phyloP scores from a whole-genome alignment of 2,888 invertebrate species.

The Drosophila melanosoma region DNA sequence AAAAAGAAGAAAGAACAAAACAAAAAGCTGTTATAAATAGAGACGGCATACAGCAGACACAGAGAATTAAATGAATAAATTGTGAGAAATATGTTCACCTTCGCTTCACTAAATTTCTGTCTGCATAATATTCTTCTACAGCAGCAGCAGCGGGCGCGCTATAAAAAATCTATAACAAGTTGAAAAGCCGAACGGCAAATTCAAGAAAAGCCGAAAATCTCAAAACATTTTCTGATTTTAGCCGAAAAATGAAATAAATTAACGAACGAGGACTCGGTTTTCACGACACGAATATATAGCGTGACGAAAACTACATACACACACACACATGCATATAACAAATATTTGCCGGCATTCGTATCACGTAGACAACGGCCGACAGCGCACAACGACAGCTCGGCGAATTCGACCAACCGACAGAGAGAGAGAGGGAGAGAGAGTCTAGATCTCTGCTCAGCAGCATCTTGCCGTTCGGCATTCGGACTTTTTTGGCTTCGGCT shows the following conservation, averaged over 20 bases:
- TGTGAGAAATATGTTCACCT: constrained; percentile 26
- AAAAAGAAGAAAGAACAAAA: background rate
- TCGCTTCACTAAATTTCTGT: constrained; percentile 4
- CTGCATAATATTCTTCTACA: constrained; percentile 17
- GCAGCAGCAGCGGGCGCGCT: constrained; percentile 5
- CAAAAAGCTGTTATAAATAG: constrained; percentile 37
- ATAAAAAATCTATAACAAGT: constrained; percentile 21
- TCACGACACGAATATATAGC: constrained; percentile 19
- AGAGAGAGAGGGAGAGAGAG: constrained; percentile 12
- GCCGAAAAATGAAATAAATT: constrained; percentile 13
- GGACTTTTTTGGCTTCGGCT: constrained; percentile 20
- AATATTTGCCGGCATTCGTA: constrained; percentile 17
- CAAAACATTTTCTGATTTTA: constrained; percentile 13
- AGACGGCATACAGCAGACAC: constrained; percentile 7
- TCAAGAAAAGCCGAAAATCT: constrained; percentile 13
- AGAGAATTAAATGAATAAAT: constrained; percentile 10
- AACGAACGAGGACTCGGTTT: constrained; percentile 29
- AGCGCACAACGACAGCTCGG: constrained; percentile 1
- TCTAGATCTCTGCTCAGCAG: constrained; percentile 19
- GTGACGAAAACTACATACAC: constrained; percentile 3
- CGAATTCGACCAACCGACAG: background rate
- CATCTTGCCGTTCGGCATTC: constrained; percentile 20
- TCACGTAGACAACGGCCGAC: constrained; percentile 32
- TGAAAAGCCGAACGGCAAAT: constrained; percentile 12
- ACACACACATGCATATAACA: background rate